Conservation (phyloP, 2,888 invertebrate genomes). For the Sinentomon sp. region DNA sequence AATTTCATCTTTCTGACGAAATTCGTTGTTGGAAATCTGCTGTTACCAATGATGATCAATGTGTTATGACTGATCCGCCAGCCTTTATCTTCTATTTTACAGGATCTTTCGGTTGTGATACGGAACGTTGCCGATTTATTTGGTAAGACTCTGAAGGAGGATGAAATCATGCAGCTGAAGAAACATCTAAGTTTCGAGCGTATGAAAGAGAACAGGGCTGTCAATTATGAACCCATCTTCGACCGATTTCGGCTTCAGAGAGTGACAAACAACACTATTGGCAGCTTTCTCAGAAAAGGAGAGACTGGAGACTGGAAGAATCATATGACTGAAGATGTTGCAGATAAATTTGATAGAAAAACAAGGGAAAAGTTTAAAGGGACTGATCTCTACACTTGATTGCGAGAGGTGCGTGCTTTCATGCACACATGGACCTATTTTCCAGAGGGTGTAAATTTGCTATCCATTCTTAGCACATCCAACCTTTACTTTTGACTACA, state of each 20-base stretch:
- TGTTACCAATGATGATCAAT: too few species aligned
- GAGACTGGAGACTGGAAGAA: constrained; percentile 22
- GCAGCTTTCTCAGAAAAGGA: constrained; percentile 16
- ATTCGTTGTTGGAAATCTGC: too few species aligned
- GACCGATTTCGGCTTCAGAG: background rate
- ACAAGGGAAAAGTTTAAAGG: constrained; percentile 14
- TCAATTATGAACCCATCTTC: constrained; percentile 25
- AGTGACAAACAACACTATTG: background rate
- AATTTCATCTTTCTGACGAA: too few species aligned
- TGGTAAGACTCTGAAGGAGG: constrained; percentile 22
- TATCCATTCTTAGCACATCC: too few species aligned
- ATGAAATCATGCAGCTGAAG: constrained; percentile 23
- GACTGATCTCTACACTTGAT: constrained; percentile 17
- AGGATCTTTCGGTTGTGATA: constrained; percentile 27
- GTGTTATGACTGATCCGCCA: too few species aligned
- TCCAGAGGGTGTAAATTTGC: too few species aligned
- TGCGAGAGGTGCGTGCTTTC: too few species aligned
- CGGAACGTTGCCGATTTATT: constrained; percentile 26
- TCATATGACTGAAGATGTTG: too few species aligned
- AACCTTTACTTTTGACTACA: too few species aligned
- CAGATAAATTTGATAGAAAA: constrained; percentile 21
- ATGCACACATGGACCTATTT: too few species aligned
- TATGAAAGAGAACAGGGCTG: constrained; percentile 30
- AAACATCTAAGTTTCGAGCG: constrained; percentile 30
- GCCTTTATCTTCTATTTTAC: too few species aligned